Evolutionary conservation across 1,140 invertebrate species (phyloP), one percentile per base, ranked within the genome.

Genomic region (Meloidogyne hapla): DNA sequence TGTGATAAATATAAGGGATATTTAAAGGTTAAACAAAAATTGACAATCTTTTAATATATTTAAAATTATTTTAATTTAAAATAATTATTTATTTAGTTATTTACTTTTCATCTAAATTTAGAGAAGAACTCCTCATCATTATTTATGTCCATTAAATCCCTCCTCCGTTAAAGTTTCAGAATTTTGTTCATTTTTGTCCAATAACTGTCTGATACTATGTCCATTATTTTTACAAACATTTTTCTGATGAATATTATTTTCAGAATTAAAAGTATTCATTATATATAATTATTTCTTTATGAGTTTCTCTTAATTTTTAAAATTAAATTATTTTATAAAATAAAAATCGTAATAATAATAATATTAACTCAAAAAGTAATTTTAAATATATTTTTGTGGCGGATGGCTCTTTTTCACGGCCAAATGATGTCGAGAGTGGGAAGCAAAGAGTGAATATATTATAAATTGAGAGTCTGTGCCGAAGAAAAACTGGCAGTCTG

Each of bases 401-500:
- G 48, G 48, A 56, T 56, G n/a, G 18, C n/a, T n/a, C 4, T 56
- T n/a, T 56, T 56, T 5, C 4, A n/a, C n/a, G 48, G n/a, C 18
- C 18, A n/a, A 56, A 56, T 56, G 18, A 1, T 56, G 48, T 56
- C 48, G 48, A 56, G 48, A 56, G 48, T 56, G n/a, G n/a, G 48
- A 56, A 56, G 48, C 48, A 56, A 56, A 56, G 48, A 56, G 48
- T 56, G 15, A 18, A 48, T 48, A 48, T 6, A n/a, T n/a, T n/a
- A 48, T 48, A 48, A 18, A n/a, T 56, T 8, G 18, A n/a, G 12
- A 56, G 48, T 56, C 48, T 56, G 48, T 56, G 48, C 48, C 48
- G n/a, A 56, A 56, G 48, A 56, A n/a, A 56, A 56, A 56, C 48
- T 56, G 48, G 48, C 48, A 56, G 48, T 56, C 48, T 56, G 48